These are phyloP conservation scores for Oreochromis aureus DNA, from an alignment of 2,113 vertebrate genomes.

Conservation along the genomic window DNA sequence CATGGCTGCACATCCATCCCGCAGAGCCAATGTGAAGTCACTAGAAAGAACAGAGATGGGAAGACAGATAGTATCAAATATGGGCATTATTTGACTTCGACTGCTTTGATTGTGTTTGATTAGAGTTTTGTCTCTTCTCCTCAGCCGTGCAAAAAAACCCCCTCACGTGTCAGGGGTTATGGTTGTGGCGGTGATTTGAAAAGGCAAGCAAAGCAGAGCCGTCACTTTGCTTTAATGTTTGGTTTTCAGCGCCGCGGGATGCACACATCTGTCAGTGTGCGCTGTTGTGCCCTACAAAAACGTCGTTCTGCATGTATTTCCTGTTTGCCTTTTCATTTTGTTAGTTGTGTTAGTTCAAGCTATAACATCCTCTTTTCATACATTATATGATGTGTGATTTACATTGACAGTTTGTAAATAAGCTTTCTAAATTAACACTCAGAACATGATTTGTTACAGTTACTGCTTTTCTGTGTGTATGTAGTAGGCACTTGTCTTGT, in stretches of 20 bases:
- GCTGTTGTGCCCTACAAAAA: neutral
- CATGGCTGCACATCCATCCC: neutral
- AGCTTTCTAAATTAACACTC: neutral
- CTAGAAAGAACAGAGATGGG: neutral
- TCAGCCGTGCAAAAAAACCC: neutral
- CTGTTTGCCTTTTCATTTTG: neutral
- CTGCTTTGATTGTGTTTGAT: neutral
- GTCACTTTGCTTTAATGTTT: slow-evolving; percentile 50
- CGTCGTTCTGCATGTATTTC: neutral
- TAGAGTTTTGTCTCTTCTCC: neutral
- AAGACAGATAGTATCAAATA: neutral
- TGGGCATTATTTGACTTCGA: neutral
- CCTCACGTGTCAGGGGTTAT: neutral
- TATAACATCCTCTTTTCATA: neutral
- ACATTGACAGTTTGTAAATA: neutral
- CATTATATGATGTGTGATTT: neutral
- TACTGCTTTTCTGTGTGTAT: neutral
- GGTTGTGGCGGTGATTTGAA: slow-evolving; percentile 39
- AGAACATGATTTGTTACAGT: neutral
- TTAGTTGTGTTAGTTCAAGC: neutral
- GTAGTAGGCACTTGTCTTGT: neutral
- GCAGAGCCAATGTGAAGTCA: slow-evolving; percentile 3
- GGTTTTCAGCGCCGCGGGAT: slow-evolving; percentile 7
- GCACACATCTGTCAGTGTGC: slow-evolving; percentile 33
- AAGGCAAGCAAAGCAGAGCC: slow-evolving; percentile 49